Evolutionary conservation across 2,797 vertebrate species (phyloP).

Genomic region (Perodicticus potto): DNA sequence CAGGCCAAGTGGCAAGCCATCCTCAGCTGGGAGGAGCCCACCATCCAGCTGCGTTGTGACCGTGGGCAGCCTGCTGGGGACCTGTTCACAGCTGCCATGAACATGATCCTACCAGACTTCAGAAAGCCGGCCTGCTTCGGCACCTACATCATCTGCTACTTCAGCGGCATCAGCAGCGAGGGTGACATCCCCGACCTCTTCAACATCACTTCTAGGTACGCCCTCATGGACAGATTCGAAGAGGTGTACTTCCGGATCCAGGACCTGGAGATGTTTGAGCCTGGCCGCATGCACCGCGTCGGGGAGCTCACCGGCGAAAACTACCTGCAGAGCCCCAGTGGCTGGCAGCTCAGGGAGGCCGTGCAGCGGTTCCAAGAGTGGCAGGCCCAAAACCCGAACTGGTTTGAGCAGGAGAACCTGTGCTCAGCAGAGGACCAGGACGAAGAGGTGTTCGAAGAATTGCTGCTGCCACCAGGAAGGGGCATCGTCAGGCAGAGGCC

Average conservation of each 20-base stretch:
- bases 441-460: conserved; percentile 80
- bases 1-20: conserved; percentile 96
- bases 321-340: conserved; percentile 90
- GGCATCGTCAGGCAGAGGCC: conserved; percentile 85
- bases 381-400: conserved; percentile 91
- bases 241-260: conserved; percentile 96
- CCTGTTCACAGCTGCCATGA: conserved; percentile 94
- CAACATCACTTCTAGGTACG: conserved; percentile 92
- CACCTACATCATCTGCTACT: conserved; percentile 96
- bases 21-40: conserved; percentile 87
- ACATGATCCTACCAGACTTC: conserved; percentile 95
- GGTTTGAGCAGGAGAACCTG: conserved; percentile 93
- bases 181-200: conserved; percentile 94
- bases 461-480: not conserved
- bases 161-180: conserved; percentile 91
- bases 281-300: conserved; percentile 91
- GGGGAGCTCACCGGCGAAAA: conserved; percentile 91
- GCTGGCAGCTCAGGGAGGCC: conserved; percentile 90
- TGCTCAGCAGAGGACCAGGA: conserved; percentile 86
- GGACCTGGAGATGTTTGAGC: conserved; percentile 94
- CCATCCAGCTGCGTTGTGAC: conserved; percentile 91
- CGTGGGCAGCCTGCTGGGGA: conserved; percentile 90
- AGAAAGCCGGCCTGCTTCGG: conserved; percentile 92
- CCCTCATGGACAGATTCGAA: conserved; percentile 96
- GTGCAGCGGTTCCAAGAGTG: conserved; percentile 90